Conservation (phyloP, 1,140 invertebrate genomes). For the Brachionus sp. region DNA sequence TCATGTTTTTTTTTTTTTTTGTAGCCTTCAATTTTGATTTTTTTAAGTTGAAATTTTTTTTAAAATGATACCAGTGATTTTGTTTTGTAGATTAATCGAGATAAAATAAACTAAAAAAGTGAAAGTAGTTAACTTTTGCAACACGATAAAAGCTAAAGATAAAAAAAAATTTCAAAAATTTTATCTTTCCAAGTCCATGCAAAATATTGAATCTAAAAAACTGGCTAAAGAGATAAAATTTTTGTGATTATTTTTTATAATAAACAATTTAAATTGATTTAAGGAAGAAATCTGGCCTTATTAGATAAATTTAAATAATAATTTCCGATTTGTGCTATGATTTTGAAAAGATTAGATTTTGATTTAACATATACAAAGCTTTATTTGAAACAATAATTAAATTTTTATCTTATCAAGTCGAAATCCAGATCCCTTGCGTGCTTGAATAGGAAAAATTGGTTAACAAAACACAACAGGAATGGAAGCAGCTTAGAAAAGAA, state of each 20-base stretch:
- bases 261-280: not conserved
- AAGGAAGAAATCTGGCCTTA: not conserved
- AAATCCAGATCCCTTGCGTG: slow-evolving; percentile 3
- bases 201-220: not conserved
- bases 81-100: no score
- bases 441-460: not conserved
- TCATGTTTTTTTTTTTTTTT: no score
- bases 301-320: not conserved
- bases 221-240: not conserved
- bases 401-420: slow-evolving; percentile 9
- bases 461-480: slow-evolving; percentile 1
- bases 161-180: no score
- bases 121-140: no score
- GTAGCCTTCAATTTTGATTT: no score
- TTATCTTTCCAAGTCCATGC: not conserved
- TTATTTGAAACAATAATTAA: not conserved
- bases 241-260: not conserved
- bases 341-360: not conserved
- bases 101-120: no score
- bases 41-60: no score
- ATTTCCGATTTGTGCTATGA: not conserved
- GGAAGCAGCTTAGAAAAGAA: not conserved
- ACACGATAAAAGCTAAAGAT: no score
- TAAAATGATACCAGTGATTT: no score
- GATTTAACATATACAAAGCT: not conserved